Evolutionary conservation across 2,113 vertebrate species (phyloP), one percentile per base, ranked within the genome.

Genomic region (Tichodroma muraria): DNA sequence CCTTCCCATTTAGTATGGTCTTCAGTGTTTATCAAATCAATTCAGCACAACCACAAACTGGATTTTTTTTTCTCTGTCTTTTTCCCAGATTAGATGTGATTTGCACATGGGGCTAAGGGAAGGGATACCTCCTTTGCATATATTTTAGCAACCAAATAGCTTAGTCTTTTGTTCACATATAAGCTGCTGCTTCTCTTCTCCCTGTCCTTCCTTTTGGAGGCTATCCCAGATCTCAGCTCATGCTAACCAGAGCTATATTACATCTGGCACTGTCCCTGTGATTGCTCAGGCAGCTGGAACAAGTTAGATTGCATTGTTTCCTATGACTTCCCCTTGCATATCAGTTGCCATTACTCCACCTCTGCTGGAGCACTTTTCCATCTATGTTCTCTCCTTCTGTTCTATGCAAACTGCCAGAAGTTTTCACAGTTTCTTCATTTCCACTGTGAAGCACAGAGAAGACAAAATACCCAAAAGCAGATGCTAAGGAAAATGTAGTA

Each of bases 281-380:
- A 89, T 94, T 85, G 64, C 76, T 96, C 84, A 93, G 92, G 50
- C 96, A 96, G 91, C 88, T 94, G 85, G 95, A 98, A 96, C n/a
- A 93, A 97, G 95, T 98, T 95, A 96, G 94, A 96, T 94, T 96
- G 78, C 87, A 96, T 96, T 96, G 93, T 97, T 97, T 98, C 96
- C 91, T 96, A 85, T 45, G 81, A 95, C 87, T 95, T 95, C 71
- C 60, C 37, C 60, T 96, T 91, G 64, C 85, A 81, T 81, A 87
- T 97, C 91, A 64, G 80, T 85, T 96, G 86, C 88, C 89, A 83
- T 96, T 95, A 90, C 92, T 90, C 93, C 94, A 95, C 75, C 90
- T 83, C 95, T 90, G 81, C 71, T 92, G 88, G 88, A 96, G 40
- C 6, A 5, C n/a, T 94, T 66, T 81, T 84, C 69, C 80, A 44